Base-by-base conservation (phyloP, 2,797 vertebrate genomes). In the Paratrypauchen microcephalus region DNA sequence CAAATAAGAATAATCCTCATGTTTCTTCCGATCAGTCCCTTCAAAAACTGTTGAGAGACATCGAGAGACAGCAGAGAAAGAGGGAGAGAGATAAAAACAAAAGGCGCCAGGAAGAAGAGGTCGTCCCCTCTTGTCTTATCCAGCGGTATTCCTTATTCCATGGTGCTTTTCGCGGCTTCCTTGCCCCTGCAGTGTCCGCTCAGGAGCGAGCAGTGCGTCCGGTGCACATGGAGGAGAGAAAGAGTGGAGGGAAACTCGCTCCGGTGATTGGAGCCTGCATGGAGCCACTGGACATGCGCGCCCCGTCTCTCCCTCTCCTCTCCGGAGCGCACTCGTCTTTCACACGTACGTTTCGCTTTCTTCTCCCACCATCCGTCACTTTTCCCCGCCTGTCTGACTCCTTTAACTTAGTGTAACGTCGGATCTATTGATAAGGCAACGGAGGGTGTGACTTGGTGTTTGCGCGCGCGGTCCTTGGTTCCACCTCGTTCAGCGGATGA, bases 1-100 rank as follows among this genome's bases (percentile, higher is more conserved):
- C 93, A 94, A 93, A 87, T 89, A 88, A 90, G 65, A 81, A 92
- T 95, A 95, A 96, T 97, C 96, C 96, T 96, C 97, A 98, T 98
- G 94, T 87, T 95, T 93, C 90, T 88, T 95, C 92, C 89, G 92
- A 90, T 94, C 88, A 88, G 88, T 90, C 94, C 92, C 88, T 89
- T 94, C 86, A 92, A 90, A 90, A 92, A 94, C 92, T 92, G 92
- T 93, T 94, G 92, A 95, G 92, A 95, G 94, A 93, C 97, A 99
- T 99, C 81, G 94, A 96, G 93, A 90, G 91, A 96, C 93, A 90
- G 91, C 68, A 66, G 69, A 67, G 66, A 82, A 72, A 75, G 91
- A 95, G 90, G 89, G 91, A 86, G 89, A 87, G 70, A 61, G 65
- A 71, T 83, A 84, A 89, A 84, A 76, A 68, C 54, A 72, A 92